phyloP scores from a whole-genome alignment of 2,113 vertebrate genomes.

The Vidua macroura region DNA sequence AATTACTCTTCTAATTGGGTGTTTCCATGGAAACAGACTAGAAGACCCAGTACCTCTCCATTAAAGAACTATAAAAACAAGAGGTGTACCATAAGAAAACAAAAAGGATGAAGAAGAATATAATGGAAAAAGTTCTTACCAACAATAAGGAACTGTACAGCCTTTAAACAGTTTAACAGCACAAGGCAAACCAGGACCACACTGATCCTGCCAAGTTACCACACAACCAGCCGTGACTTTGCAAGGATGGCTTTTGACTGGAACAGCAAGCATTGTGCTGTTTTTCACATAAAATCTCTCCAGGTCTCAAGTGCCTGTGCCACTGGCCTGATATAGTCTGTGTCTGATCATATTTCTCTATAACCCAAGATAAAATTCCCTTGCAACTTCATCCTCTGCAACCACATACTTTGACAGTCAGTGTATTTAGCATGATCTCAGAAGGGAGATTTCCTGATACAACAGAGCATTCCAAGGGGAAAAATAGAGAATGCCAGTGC shows the following conservation, averaged over 20 bases:
- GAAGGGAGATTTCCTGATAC: background rate
- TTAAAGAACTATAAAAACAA: conserved; percentile 52
- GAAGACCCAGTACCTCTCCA: conserved; percentile 32
- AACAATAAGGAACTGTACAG: background rate
- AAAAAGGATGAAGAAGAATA: conserved; percentile 12
- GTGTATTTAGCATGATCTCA: background rate
- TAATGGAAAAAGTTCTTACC: conserved; percentile 11
- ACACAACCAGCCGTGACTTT: background rate
- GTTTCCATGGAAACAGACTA: conserved; percentile 63
- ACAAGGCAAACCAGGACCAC: background rate
- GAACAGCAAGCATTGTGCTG: background rate
- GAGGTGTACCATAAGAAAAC: conserved; percentile 52
- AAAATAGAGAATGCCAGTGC: background rate
- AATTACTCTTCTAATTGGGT: conserved; percentile 63
- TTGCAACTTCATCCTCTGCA: background rate
- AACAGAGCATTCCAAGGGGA: background rate
- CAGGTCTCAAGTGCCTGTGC: background rate
- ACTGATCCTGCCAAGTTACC: background rate
- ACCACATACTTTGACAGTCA: background rate
- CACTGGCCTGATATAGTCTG: background rate
- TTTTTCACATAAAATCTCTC: background rate
- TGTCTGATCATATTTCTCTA: background rate
- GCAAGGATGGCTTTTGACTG: background rate
- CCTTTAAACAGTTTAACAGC: background rate
- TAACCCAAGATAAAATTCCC: background rate